phyloP scores from a whole-genome alignment of 2,888 invertebrate species.

The Apamea anceps region DNA sequence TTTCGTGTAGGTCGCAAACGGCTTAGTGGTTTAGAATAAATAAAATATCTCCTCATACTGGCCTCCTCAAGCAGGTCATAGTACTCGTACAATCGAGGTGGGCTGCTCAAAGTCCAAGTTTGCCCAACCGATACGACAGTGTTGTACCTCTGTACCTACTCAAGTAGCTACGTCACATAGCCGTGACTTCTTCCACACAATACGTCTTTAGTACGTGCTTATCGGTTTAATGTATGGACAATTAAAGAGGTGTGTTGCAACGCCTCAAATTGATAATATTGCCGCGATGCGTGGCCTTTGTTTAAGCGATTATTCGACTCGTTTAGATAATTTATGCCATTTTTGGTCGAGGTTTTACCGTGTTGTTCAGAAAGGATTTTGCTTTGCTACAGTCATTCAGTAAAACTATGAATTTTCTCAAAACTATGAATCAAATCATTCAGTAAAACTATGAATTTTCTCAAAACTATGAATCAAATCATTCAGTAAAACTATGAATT shows the following conservation, averaged over 20 bases:
- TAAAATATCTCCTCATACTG: conserved; percentile 59
- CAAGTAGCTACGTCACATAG: conserved; percentile 43
- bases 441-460: not conserved
- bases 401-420: not conserved
- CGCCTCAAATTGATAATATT: conserved; percentile 59
- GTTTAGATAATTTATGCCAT: conserved; percentile 18
- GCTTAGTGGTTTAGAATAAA: conserved; percentile 43
- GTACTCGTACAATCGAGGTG: conserved; percentile 41
- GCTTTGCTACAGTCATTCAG: not conserved
- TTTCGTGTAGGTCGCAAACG: conserved; percentile 15
- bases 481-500: not conserved
- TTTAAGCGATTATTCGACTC: conserved; percentile 28
- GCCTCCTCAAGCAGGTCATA: conserved; percentile 58
- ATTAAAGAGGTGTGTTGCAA: conserved; percentile 63
- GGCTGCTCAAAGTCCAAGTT: conserved; percentile 65
- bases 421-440: too few species aligned
- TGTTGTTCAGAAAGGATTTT: conserved; percentile 1
- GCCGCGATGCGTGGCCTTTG: conserved; percentile 50
- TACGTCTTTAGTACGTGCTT: conserved; percentile 67
- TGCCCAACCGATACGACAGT: conserved; percentile 49
- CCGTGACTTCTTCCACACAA: conserved; percentile 64
- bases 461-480: too few species aligned
- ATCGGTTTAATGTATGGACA: conserved; percentile 64
- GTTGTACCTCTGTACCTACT: conserved; percentile 18
- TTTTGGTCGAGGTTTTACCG: conserved; percentile 12